These are phyloP conservation scores for Strongylocentrotus purpuratus DNA, from an alignment of 35 echinoderm and acorn worm genomes.

Conservation along the genomic window DNA sequence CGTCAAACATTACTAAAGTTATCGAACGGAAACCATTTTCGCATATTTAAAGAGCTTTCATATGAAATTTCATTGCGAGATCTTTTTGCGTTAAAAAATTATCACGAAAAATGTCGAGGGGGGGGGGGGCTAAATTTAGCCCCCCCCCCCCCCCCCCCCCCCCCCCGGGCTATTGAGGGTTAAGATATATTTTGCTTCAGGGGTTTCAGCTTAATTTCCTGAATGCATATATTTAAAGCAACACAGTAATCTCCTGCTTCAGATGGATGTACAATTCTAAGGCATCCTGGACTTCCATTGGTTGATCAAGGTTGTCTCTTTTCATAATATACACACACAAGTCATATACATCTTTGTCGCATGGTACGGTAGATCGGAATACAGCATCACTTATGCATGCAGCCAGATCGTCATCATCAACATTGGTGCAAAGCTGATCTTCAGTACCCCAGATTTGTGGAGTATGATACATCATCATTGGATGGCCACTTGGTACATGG, in stretches of 20 bases:
- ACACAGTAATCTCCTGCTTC: neutral
- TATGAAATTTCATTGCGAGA: too few relatives aligned
- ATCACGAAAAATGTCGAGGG: neutral
- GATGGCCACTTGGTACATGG: conserved; percentile 49
- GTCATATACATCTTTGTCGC: conserved; percentile 68
- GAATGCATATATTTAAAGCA: neutral
- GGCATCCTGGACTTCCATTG: neutral
- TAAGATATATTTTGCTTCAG: too few relatives aligned
- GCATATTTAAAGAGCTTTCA: too few relatives aligned
- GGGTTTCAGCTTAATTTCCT: too few relatives aligned
- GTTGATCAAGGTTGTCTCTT: neutral
- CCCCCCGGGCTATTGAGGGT: too few relatives aligned
- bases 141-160: too few relatives aligned
- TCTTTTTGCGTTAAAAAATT: too few relatives aligned
- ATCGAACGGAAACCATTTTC: too few relatives aligned
- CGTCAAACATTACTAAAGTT: too few relatives aligned
- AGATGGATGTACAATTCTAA: neutral
- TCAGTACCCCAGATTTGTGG: conserved; percentile 53
- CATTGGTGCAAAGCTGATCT: conserved; percentile 9
- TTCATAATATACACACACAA: conserved; percentile 46
- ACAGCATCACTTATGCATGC: conserved; percentile 42
- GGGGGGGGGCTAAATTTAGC: too few relatives aligned
- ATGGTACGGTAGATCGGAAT: conserved; percentile 49
- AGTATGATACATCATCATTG: conserved; percentile 51
- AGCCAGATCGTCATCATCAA: neutral